These are phyloP conservation scores for Epinotia ramella DNA, from an alignment of 2,888 invertebrate genomes.

Conservation along the genomic window DNA sequence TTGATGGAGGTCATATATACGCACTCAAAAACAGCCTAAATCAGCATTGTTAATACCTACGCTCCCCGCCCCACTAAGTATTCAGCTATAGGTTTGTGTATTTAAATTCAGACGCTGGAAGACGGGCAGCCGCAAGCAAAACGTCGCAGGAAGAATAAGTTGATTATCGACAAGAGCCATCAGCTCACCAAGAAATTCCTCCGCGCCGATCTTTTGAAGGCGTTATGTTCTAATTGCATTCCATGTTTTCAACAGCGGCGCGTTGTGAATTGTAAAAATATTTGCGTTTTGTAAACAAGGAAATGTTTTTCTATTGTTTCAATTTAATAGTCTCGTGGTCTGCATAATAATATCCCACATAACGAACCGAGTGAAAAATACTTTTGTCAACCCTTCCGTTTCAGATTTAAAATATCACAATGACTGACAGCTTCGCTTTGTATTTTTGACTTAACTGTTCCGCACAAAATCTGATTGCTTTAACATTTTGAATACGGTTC, in stretches of 20 bases:
- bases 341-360: neutral
- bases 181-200: conserved; percentile 58
- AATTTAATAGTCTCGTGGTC: neutral
- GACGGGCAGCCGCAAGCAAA: conserved; percentile 58
- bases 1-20: too few species aligned
- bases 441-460: conserved; percentile 52
- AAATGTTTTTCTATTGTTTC: neutral
- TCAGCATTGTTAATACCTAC: too few species aligned
- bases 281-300: neutral
- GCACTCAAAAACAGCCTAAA: too few species aligned
- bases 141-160: conserved; percentile 59
- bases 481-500: conserved; percentile 64
- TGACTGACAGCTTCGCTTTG: conserved; percentile 53
- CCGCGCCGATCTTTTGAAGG: too few species aligned
- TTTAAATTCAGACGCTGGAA: conserved; percentile 66
- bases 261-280: neutral
- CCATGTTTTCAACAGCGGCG: neutral
- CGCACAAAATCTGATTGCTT: conserved; percentile 57
- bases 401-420: conserved; percentile 54
- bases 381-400: conserved; percentile 56
- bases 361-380: conserved; percentile 18
- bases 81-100: neutral
- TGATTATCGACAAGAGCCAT: conserved; percentile 69
- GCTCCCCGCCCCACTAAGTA: neutral
- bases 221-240: neutral